Percentiles rank a stretch among this genome's conserved stretches.
phyloP scores from a whole-genome alignment of 2,797 vertebrate species.

The Trachops cirrhosus region DNA sequence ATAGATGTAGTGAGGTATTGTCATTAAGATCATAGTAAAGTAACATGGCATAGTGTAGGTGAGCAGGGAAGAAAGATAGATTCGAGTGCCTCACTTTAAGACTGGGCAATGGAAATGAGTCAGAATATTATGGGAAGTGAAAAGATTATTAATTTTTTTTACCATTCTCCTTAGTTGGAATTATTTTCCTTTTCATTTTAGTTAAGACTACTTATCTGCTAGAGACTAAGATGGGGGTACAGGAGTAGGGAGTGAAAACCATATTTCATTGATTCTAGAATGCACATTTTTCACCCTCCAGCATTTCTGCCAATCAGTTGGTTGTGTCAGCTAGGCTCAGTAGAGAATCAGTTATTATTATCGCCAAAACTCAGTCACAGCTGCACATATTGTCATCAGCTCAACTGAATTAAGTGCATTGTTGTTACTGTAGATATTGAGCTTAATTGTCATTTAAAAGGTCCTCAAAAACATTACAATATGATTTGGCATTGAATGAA shows the following conservation, averaged over 20 bases:
- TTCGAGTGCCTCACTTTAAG: not conserved
- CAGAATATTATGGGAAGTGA: not conserved
- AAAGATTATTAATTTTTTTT: not conserved
- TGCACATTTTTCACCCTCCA: not conserved
- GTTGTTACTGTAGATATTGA: not conserved
- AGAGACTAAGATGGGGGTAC: not conserved
- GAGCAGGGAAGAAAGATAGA: not conserved
- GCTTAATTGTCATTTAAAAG: not conserved
- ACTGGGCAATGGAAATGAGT: not conserved
- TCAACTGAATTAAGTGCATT: not conserved
- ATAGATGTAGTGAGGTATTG: not conserved
- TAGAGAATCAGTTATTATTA: not conserved
- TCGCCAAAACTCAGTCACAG: not conserved
- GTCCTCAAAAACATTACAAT: not conserved
- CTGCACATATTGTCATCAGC: not conserved
- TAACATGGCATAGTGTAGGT: not conserved
- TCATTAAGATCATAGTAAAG: not conserved
- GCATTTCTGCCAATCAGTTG: not conserved
- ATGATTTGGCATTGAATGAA: not conserved
- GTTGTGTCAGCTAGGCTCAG: not conserved
- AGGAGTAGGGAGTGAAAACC: not conserved
- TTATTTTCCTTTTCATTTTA: constrained; percentile 22
- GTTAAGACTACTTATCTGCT: not conserved
- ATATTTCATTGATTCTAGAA: not conserved
- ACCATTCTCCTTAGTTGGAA: not conserved